Conservation (phyloP, 2,113 vertebrate genomes). For the Podocnemis expansa region DNA sequence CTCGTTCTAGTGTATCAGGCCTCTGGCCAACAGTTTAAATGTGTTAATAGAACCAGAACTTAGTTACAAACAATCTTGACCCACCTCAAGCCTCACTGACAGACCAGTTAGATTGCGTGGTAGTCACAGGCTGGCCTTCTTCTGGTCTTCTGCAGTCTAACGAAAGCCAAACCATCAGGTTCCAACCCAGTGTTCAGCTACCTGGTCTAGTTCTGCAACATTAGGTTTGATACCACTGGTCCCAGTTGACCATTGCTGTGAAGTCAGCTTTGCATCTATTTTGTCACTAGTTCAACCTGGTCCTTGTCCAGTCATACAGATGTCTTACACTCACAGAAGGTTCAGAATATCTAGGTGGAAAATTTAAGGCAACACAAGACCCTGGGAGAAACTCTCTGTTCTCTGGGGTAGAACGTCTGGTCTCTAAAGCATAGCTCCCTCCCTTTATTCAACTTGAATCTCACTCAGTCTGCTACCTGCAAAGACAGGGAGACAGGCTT, state of each 20-base stretch:
- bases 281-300: background rate
- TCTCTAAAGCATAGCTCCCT: background rate
- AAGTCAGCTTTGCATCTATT: background rate
- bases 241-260: fast-evolving
- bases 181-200: background rate
- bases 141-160: background rate
- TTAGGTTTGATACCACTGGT: too few species aligned
- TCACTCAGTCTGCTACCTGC: background rate
- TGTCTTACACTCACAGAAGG: background rate
- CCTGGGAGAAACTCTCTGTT: background rate
- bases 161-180: background rate
- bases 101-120: background rate
- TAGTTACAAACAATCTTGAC: background rate
- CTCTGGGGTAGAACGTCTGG: background rate
- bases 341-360: background rate
- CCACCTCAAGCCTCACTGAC: background rate
- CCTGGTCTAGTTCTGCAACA: background rate
- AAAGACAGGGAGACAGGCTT: background rate
- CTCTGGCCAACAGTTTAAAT: background rate
- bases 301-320: background rate
- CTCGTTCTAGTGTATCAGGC: background rate
- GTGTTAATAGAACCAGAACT: background rate
- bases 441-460: background rate
- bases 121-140: background rate
- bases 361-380: too few species aligned